Conservation (phyloP, 2,113 vertebrate species). For the Clarias batrachus region DNA sequence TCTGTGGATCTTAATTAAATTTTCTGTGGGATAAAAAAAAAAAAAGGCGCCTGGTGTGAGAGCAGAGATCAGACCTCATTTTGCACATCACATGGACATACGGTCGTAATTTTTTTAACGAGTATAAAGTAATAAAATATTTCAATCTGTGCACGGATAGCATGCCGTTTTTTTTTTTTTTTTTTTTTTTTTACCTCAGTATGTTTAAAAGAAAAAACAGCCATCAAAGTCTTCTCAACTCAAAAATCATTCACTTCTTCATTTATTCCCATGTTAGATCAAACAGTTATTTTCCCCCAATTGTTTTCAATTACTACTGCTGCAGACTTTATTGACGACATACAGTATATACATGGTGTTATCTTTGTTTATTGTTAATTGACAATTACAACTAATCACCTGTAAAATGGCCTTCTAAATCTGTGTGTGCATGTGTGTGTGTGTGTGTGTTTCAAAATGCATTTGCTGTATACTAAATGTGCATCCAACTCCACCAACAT, state of each 20-base stretch:
- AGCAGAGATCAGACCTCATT: background rate
- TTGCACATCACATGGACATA: background rate
- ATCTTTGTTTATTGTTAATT: background rate
- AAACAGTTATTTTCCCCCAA: background rate
- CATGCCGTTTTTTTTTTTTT: background rate
- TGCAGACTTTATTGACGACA: background rate
- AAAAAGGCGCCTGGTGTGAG: background rate
- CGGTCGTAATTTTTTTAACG: background rate
- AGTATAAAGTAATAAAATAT: background rate
- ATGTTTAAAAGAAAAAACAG: background rate
- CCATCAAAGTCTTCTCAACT: background rate
- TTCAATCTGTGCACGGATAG: background rate
- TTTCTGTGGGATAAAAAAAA: constrained; percentile 6
- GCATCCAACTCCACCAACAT: background rate
- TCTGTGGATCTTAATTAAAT: constrained; percentile 44
- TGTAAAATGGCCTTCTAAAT: background rate
- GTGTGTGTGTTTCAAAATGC: background rate
- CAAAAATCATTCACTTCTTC: background rate
- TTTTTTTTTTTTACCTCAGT: background rate
- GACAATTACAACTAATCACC: background rate
- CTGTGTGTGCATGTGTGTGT: too few relatives aligned
- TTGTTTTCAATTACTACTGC: background rate
- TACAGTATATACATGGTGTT: too few relatives aligned
- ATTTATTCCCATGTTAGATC: background rate
- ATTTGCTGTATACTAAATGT: background rate